phyloP scores from a whole-genome alignment of 2,797 vertebrate genomes.

The Coracias cyanogaster region DNA sequence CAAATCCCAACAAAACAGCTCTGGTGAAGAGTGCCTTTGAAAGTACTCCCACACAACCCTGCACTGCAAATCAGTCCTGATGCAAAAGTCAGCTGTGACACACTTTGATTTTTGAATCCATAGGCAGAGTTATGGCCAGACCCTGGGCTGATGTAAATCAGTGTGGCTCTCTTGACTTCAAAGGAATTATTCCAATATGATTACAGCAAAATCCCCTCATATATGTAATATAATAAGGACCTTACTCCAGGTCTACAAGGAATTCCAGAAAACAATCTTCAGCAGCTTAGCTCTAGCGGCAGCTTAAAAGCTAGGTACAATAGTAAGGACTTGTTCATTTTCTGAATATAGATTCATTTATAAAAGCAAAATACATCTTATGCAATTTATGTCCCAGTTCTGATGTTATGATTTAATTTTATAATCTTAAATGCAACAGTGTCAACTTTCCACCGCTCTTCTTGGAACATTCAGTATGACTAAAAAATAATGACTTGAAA shows the following conservation, averaged over 20 bases:
- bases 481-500: neutral
- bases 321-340: neutral
- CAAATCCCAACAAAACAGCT: neutral
- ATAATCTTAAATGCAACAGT: neutral
- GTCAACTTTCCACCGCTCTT: neutral
- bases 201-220: neutral
- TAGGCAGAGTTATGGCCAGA: neutral
- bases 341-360: neutral
- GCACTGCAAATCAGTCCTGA: neutral
- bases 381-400: neutral
- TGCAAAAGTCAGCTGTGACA: neutral
- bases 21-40: neutral
- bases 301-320: neutral
- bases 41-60: neutral
- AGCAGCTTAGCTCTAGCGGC: neutral
- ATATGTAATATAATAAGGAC: neutral
- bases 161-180: neutral
- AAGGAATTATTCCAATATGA: neutral
- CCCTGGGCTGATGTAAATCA: neutral
- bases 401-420: neutral
- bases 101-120: neutral
- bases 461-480: neutral
- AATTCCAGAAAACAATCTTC: neutral
- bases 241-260: neutral
- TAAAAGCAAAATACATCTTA: neutral